Percentiles rank a stretch among this genome's conserved stretches.
Conservation (phyloP, 2,888 invertebrate genomes). For the Cistogaster globosa region DNA sequence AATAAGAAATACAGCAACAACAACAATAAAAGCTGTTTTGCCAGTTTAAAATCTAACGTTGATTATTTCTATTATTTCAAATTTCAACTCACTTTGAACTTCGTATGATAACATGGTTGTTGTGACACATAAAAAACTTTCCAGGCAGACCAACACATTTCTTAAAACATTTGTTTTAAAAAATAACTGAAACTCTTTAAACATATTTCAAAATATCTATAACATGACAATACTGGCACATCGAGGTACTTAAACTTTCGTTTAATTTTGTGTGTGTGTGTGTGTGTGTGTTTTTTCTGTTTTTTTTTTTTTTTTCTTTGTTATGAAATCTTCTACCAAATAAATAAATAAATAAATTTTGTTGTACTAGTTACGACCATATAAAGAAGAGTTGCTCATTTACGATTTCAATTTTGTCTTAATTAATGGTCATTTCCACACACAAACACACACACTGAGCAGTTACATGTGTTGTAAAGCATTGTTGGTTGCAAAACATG, state of each 20-base stretch:
- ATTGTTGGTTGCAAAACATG: background rate
- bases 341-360: constrained; percentile 29
- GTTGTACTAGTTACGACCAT: constrained; percentile 29
- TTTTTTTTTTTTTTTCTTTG: constrained; percentile 1
- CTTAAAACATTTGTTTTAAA: background rate
- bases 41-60: constrained; percentile 51
- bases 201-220: background rate
- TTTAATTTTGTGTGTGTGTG: too few species aligned
- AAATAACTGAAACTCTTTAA: background rate
- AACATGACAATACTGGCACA: background rate
- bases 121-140: background rate
- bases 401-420: constrained; percentile 39
- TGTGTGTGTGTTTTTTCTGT: too few species aligned
- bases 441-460: background rate
- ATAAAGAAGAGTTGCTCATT: constrained; percentile 53
- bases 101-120: background rate
- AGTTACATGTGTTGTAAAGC: background rate
- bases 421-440: constrained; percentile 35
- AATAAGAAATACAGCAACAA: constrained; percentile 20
- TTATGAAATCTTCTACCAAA: constrained; percentile 35
- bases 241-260: constrained; percentile 17
- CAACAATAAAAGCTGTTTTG: constrained; percentile 52
- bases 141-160: constrained; percentile 3
- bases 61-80: constrained; percentile 47
- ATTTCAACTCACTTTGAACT: constrained; percentile 52